Base-by-base conservation (phyloP, 1,140 invertebrate genomes). In the Phymastichus coffea region DNA sequence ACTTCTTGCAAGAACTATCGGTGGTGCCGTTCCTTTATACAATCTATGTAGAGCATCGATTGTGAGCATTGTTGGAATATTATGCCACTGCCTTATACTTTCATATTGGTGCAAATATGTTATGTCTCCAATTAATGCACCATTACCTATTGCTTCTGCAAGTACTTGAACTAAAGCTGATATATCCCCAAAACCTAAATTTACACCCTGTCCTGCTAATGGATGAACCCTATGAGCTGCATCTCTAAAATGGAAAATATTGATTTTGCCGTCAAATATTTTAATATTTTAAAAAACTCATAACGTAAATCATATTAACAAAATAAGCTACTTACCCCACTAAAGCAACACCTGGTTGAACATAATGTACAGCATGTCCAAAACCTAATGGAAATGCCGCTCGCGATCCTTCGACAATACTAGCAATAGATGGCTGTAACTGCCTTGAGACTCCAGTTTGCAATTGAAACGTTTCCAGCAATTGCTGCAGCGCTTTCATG, bases 151-250 rank as follows among this genome's bases (percentile, higher is more conserved):
- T 3, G 89, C 85, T 41, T 91, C 83, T 4, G 87, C 82, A 14
- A 98, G 72, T 3, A 86, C 72, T 46, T 88, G 71, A 9, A 86
- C 83, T 0, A 99, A 81, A 65, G 83, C 82, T 12, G 80, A 71
- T 0, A 98, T 88, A 81, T 99, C 98, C 20, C 92, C 93, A 77
- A 99, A 97, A 4, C 97, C 97, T 40, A 99, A 81, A 82, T 99
- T 99, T 0, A 98, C 93, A 10, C 97, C 97, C 79, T 98, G 95
- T 0, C 97, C 97, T 41, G 97, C 97, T 47, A 99, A 74, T 0
- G 97, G 97, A 82, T 99, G 97, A 33, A 99, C 84, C 71, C 94
- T 84, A 78, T 99, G 97, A 8, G 96, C 96, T 30, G 97, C 93
- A 84, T 99, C 97, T 14, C 93, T 91, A 81, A 63, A 46, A 59